Evolutionary conservation across 2,113 vertebrate species (phyloP).

Genomic region (Climacteris rufus): DNA sequence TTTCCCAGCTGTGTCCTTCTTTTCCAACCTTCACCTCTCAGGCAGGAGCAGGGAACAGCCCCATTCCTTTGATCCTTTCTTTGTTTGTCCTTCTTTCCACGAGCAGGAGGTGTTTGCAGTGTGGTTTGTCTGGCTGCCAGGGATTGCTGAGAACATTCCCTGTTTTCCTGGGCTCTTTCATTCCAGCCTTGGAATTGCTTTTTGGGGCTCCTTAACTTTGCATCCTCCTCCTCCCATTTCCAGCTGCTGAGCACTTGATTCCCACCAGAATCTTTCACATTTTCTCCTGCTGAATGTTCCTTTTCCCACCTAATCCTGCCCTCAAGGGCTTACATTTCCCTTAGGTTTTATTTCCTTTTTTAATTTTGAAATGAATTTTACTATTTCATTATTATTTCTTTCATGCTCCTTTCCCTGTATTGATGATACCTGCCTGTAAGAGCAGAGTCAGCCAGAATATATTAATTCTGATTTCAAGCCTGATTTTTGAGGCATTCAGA

Average conservation of each 20-base stretch:
- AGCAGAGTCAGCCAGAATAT: not conserved
- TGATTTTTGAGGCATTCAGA: not conserved
- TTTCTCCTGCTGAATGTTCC: not conserved
- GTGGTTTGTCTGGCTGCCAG: not conserved
- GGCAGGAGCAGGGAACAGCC: not conserved
- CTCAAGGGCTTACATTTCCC: not conserved
- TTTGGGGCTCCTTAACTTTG: not conserved
- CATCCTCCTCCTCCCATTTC: not conserved
- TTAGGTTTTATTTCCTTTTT: not conserved
- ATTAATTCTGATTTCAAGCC: not conserved
- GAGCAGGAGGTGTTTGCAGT: not conserved
- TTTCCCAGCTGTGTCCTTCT: not conserved
- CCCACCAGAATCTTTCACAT: not conserved
- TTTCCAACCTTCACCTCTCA: not conserved
- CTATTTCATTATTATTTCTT: too few relatives aligned
- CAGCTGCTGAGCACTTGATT: accelerated
- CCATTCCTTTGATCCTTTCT: not conserved
- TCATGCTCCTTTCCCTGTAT: too few relatives aligned
- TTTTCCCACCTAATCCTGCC: not conserved
- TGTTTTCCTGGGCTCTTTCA: not conserved
- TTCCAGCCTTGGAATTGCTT: not conserved
- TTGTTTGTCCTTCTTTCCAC: not conserved
- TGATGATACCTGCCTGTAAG: not conserved
- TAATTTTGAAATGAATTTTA: not conserved
- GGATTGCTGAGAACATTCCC: accelerated